Evolutionary conservation across 2,888 invertebrate species (phyloP).

Genomic region (Kryphioiulus occultus): DNA sequence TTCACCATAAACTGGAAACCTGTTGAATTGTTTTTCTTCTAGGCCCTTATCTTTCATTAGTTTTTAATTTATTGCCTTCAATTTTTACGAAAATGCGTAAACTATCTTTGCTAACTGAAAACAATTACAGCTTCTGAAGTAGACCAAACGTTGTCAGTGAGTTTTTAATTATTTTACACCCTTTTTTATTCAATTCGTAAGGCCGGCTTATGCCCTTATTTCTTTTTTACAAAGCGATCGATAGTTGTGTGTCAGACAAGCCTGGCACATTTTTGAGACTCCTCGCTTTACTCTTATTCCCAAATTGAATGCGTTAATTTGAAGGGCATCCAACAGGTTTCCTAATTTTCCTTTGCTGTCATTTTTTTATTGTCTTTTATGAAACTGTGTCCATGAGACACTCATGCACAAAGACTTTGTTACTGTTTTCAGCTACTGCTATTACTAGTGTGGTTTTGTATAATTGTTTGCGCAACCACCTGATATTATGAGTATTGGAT

Average conservation of each 20-base stretch:
- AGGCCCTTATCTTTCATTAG: not conserved
- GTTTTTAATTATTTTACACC: not conserved
- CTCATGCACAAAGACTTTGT: conserved; percentile 35
- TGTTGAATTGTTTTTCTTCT: not conserved
- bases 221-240: not conserved
- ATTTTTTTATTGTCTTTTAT: not conserved
- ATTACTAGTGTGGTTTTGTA: conserved; percentile 36
- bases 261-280: not conserved
- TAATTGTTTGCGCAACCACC: conserved; percentile 33
- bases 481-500: conserved; percentile 11
- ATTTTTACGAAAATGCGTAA: not conserved
- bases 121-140: not conserved
- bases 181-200: not conserved
- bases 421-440: conserved; percentile 37
- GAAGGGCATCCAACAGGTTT: not conserved
- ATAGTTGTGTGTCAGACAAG: not conserved
- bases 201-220: not conserved
- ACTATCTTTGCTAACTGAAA: not conserved
- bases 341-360: not conserved
- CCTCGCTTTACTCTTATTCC: not conserved
- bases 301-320: not conserved
- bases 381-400: not conserved
- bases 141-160: not conserved
- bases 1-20: not conserved
- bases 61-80: not conserved